Percentiles rank a stretch among this genome's conserved stretches.
Conservation (phyloP, 2,797 vertebrate species). For the Phrynocephalus forsythii region DNA sequence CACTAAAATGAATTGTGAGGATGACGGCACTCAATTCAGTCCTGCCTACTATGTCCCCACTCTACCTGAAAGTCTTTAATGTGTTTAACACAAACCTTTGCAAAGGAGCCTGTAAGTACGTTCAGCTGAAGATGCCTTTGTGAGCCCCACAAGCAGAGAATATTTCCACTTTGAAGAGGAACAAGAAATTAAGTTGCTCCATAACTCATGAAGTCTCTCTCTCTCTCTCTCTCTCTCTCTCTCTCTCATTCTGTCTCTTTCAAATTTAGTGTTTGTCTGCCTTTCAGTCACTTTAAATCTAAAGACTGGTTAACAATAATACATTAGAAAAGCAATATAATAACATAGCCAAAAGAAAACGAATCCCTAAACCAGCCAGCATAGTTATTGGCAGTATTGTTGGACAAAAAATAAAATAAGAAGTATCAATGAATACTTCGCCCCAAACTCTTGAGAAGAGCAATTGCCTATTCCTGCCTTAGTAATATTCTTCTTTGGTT, state of each 20-base stretch:
- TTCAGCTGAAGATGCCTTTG: too few species aligned
- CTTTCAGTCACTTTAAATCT: background rate
- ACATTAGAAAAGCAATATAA: background rate
- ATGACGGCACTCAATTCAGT: too few species aligned
- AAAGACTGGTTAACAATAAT: background rate
- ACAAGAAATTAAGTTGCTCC: background rate
- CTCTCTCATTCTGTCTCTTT: background rate
- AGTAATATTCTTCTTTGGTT: background rate
- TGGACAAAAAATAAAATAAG: too few species aligned
- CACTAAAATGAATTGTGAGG: too few species aligned
- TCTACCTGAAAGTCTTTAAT: too few species aligned
- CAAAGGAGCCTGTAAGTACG: too few species aligned
- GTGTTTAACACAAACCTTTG: too few species aligned
- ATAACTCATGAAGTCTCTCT: background rate
- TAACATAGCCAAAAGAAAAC: background rate
- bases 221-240: too few species aligned
- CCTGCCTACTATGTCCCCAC: too few species aligned
- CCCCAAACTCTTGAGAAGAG: background rate
- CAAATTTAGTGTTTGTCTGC: background rate
- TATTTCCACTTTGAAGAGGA: background rate
- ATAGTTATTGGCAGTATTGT: background rate
- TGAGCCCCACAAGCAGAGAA: background rate
- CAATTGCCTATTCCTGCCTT: too few species aligned
- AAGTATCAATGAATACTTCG: background rate
- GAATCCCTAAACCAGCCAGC: background rate